Conservation (phyloP, 2,888 invertebrate species). For the Leptinotarsa juncta region DNA sequence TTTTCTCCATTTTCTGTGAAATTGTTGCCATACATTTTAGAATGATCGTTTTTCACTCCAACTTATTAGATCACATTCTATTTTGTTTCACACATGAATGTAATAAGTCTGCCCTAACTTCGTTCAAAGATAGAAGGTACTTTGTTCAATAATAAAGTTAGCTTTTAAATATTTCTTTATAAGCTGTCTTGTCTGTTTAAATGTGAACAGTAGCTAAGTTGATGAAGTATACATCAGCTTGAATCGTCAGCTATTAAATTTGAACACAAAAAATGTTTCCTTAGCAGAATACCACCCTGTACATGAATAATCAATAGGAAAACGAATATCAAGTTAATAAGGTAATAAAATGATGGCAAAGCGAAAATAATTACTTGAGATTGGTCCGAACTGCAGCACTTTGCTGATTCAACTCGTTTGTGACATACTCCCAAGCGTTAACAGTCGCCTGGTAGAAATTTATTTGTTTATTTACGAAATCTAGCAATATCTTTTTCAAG, state of each 20-base stretch:
- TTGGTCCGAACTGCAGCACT: slow-evolving; percentile 33
- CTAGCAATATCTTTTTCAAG: slow-evolving; percentile 72
- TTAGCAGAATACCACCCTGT: neutral
- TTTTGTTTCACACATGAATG: no score
- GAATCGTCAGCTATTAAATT: neutral
- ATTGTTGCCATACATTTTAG: no score
- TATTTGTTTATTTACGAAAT: slow-evolving; percentile 75
- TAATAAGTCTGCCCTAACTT: no score
- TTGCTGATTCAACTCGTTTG: slow-evolving; percentile 50
- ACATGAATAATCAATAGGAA: neutral
- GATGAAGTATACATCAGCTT: neutral
- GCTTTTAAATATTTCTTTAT: no score
- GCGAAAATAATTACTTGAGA: slow-evolving; percentile 27
- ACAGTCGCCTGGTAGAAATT: slow-evolving; percentile 73
- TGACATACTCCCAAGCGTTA: slow-evolving; percentile 69
- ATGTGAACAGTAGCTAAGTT: no score
- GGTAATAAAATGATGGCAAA: neutral
- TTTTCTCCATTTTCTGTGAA: no score
- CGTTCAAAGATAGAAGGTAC: no score
- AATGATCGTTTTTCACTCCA: no score
- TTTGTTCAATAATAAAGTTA: no score
- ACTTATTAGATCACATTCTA: no score
- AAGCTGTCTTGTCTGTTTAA: no score
- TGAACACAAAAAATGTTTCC: neutral
- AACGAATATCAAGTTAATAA: slow-evolving; percentile 2